Evolutionary conservation across 2,888 invertebrate genomes (phyloP), one percentile per base, ranked within the genome.

Genomic region (Scrobipalpa atriplicella): DNA sequence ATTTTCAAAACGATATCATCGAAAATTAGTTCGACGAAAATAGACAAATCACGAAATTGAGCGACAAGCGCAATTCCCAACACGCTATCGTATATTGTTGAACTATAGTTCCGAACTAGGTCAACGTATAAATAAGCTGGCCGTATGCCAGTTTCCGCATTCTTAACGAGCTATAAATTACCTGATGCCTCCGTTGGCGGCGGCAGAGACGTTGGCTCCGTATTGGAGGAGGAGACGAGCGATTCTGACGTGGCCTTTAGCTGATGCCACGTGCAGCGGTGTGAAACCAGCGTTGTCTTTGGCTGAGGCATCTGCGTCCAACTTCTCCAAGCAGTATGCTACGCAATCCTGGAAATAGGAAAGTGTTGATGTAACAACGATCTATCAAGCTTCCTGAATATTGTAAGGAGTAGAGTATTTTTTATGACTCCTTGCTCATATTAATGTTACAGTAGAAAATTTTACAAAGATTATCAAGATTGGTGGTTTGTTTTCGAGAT

Each of bases 261-360:
- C 95, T 77, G 98, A 97, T 9, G 98, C 98, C 80, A 98, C 98
- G 85, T 99, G 98, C 39, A 99, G 91, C 0, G 99, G 98, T 1
- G 98, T 98, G 79, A 97, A 98, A 0, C 97, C 97, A 1, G 98
- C 98, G 84, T 98, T 98, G 83, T 98, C 98, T 79, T 97, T 96
- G 0, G 97, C 96, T 75, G 97, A 96, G 0, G 98, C 96, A 71
- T 96, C 94, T 73, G 95, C 95, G 72, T 95, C 95, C 90, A 97
- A 94, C 80, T 96, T 96, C 84, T 98, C 97, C 78, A 99, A 92
- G 82, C 98, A 98, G 83, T 97, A 98, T 19, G 97, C 96, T 65
- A 97, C 96, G 66, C 98, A 97, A 84, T 98, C 98, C 96, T 97
- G 85, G 19, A 82, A 85, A 18, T 10, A 38, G 29, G 29, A 7